These are phyloP conservation scores for Sminthopsis crassicaudata DNA, from an alignment of 2,113 vertebrate genomes.

Conservation along the genomic window DNA sequence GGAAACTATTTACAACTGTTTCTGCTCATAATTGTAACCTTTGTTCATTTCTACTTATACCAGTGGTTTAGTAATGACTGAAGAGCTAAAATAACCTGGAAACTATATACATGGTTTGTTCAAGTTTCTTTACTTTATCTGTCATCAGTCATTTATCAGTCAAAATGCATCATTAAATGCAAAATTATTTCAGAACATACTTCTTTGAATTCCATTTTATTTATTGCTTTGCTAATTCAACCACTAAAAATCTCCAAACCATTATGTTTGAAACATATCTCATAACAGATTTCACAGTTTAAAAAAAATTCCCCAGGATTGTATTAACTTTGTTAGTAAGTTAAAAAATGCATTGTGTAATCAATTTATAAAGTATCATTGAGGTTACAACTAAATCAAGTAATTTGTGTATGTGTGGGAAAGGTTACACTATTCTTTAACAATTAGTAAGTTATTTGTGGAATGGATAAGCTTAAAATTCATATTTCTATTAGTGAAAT, in stretches of 20 bases:
- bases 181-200: neutral
- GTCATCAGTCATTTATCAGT: no score
- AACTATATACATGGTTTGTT: neutral
- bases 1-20: neutral
- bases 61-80: neutral
- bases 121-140: neutral
- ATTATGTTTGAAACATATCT: slow-evolving; percentile 22
- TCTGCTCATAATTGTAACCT: neutral
- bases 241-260: slow-evolving; percentile 41
- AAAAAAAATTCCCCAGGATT: neutral
- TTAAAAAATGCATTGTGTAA: slow-evolving; percentile 40
- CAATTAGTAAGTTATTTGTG: slow-evolving; percentile 48
- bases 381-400: slow-evolving; percentile 39
- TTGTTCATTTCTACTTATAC: neutral
- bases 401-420: slow-evolving; percentile 55
- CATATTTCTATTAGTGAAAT: slow-evolving; percentile 49
- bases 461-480: slow-evolving; percentile 57
- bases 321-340: slow-evolving; percentile 30
- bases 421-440: slow-evolving; percentile 56
- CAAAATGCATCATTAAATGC: no score
- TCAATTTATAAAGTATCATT: slow-evolving; percentile 20
- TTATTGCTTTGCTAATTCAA: slow-evolving; percentile 13
- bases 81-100: neutral
- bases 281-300: neutral
- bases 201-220: slow-evolving; percentile 3